phyloP scores from a whole-genome alignment of 2,888 invertebrate genomes.

The Sabatieria punctata region DNA sequence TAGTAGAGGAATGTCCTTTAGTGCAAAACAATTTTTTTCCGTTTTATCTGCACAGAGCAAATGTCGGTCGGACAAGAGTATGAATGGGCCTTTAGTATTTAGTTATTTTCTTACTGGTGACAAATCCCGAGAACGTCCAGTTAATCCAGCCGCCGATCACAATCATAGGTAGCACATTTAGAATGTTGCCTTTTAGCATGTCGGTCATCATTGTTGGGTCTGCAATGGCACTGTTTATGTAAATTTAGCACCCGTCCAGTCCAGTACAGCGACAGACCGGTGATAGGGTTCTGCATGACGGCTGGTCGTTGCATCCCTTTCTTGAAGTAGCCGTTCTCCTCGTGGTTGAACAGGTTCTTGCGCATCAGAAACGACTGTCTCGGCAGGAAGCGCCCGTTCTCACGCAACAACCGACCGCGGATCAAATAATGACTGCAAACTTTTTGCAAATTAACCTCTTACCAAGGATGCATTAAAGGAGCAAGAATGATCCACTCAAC shows the following conservation, averaged over 20 bases:
- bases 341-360: constrained; percentile 83
- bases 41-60: too few relatives aligned
- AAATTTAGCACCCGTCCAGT: not conserved
- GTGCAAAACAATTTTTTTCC: too few relatives aligned
- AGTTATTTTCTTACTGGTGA: too few relatives aligned
- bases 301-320: constrained; percentile 31
- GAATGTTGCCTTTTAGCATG: constrained; percentile 95
- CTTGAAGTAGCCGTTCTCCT: constrained; percentile 83
- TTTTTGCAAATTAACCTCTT: too few relatives aligned
- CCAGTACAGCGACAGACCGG: constrained; percentile 38
- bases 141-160: constrained; percentile 99
- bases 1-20: too few relatives aligned
- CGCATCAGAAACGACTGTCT: constrained; percentile 74
- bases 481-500: too few relatives aligned
- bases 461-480: constrained; percentile 2
- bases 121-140: constrained; percentile 99
- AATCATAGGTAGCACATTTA: constrained; percentile 96
- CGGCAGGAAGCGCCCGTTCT: constrained; percentile 91
- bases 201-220: constrained; percentile 95
- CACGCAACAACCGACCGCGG: constrained; percentile 69
- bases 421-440: constrained; percentile 69
- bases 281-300: constrained; percentile 71
- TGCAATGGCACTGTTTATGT: constrained; percentile 13
- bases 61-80: too few relatives aligned
- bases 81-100: too few relatives aligned